Percentiles rank a stretch among this genome's conserved stretches.
These are phyloP conservation scores for Limenitis camilla DNA, from an alignment of 2,888 invertebrate species.

Conservation along the genomic window DNA sequence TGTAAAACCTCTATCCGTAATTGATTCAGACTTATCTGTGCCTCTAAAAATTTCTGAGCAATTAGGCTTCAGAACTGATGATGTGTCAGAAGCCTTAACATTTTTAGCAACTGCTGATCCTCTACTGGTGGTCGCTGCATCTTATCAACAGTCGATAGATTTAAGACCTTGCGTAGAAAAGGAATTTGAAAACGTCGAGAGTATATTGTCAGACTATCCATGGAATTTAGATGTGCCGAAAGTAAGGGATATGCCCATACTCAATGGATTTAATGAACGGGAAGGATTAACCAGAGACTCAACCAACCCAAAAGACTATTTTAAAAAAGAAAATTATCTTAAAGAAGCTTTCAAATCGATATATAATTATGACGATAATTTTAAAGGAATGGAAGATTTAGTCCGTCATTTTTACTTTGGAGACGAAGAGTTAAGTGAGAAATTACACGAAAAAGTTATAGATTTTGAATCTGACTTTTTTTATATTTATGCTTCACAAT, in stretches of 20 bases:
- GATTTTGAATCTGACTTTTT: constrained; percentile 40
- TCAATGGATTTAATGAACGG: constrained; percentile 42
- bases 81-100: constrained; percentile 34
- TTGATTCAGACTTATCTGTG: constrained; percentile 29
- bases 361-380: constrained; percentile 31
- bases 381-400: constrained; percentile 27
- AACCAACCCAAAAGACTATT: constrained; percentile 21
- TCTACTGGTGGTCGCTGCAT: constrained; percentile 34
- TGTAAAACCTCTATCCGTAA: constrained; percentile 26
- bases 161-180: constrained; percentile 41
- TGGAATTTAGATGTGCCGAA: constrained; percentile 33
- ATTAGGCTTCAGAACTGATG: constrained; percentile 34
- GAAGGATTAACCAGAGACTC: constrained; percentile 31
- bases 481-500: constrained; percentile 32
- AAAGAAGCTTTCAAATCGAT: constrained; percentile 15
- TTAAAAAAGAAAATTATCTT: constrained; percentile 20
- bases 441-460: constrained; percentile 25
- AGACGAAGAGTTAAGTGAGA: constrained; percentile 32
- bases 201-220: constrained; percentile 34
- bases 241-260: constrained; percentile 35
- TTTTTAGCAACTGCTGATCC: constrained; percentile 37
- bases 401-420: constrained; percentile 46
- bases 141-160: constrained; percentile 24
- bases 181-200: constrained; percentile 24
- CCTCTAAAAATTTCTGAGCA: constrained; percentile 36